A percentile compares a stretch with the other conserved stretches of the same genome.
Evolutionary conservation across 1,140 invertebrate species (phyloP).

Genomic region (Archivesica marissinica): DNA sequence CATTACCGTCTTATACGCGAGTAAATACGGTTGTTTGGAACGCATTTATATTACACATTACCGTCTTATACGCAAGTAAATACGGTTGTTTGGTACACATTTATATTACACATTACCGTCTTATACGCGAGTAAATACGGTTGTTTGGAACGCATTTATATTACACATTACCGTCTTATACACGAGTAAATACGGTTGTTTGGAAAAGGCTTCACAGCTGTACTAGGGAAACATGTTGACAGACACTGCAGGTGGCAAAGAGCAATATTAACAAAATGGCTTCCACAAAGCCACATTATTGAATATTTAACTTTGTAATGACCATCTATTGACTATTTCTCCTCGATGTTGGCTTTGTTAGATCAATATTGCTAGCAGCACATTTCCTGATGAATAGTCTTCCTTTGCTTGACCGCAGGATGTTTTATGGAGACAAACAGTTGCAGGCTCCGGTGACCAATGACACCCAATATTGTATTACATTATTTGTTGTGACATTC

Average conservation of each 20-base stretch:
- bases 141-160: too few species aligned
- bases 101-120: too few species aligned
- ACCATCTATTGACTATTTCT: not conserved
- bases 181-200: too few species aligned
- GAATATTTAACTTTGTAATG: constrained; percentile 9
- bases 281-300: not conserved
- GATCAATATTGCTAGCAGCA: not conserved
- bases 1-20: too few species aligned
- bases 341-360: not conserved
- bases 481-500: not conserved
- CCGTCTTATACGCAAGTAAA: too few species aligned
- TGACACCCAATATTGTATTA: constrained; percentile 18
- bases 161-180: too few species aligned
- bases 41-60: too few species aligned
- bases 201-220: too few species aligned
- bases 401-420: not conserved
- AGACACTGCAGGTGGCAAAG: not conserved
- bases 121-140: too few species aligned
- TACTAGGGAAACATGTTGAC: not conserved
- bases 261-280: not conserved
- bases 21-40: too few species aligned
- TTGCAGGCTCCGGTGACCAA: not conserved
- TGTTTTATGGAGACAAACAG: not conserved
- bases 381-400: too few species aligned
- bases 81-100: too few species aligned